phyloP scores from a whole-genome alignment of 2,113 vertebrate species.

The Nibea albiflora region DNA sequence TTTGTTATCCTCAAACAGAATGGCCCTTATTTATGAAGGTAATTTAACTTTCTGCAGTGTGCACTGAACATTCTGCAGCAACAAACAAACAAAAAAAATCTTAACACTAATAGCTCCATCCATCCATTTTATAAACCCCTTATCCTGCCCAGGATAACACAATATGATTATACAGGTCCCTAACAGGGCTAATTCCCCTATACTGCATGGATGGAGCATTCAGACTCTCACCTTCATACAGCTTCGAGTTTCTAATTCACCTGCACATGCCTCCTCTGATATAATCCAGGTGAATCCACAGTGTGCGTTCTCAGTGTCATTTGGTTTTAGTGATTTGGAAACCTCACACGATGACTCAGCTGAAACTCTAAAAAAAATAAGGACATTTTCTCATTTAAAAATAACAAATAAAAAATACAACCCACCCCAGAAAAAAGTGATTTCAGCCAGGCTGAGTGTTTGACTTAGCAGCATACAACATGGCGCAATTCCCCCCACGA shows the following conservation, averaged over 20 bases:
- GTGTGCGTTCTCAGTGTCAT: neutral
- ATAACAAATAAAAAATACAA: neutral
- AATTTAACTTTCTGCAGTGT: neutral
- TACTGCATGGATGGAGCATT: neutral
- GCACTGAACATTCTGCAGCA: neutral
- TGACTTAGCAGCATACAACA: constrained; percentile 21
- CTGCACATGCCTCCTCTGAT: neutral
- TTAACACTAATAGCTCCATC: neutral
- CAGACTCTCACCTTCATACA: neutral
- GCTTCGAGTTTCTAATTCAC: neutral
- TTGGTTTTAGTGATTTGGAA: neutral
- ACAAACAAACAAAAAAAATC: neutral
- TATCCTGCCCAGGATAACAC: neutral
- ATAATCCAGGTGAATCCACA: constrained; percentile 12
- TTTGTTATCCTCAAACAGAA: neutral
- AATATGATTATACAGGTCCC: neutral
- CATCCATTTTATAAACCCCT: neutral
- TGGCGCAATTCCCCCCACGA: constrained; percentile 13
- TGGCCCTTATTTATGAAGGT: neutral
- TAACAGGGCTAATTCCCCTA: neutral
- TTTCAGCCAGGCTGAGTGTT: constrained; percentile 21
- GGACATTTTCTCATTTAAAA: neutral
- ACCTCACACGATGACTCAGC: neutral
- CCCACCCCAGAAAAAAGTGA: constrained; percentile 2
- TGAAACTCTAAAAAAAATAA: neutral